Base-by-base conservation (phyloP, 2,888 invertebrate genomes). In the Dryobota labecula region DNA sequence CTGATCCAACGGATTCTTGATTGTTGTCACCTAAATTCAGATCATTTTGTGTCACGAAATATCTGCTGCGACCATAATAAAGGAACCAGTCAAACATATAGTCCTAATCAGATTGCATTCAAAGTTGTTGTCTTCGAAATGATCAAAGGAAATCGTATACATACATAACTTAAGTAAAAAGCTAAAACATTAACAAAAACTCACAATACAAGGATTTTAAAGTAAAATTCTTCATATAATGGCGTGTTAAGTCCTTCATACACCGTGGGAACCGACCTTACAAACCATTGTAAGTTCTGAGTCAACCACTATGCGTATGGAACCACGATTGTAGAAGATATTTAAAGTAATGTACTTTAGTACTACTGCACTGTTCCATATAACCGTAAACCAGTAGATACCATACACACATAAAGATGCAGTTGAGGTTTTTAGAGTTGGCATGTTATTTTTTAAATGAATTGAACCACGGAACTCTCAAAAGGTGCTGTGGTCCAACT, bases 161-260 rank as follows among this genome's bases (percentile, higher is more conserved):
- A n/a, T n/a, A n/a, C n/a, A n/a, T 4, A 38, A 30, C 6, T 30
- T 27, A 33, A 24, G 4, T 3, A 9, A 76, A 24, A 62, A n/a
- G 24, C 15, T 62, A 13, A 43, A 60, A 11, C 27, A 43, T 54
- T 53, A 13, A 43, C 20, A 64, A 73, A 79, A 30, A 47, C 20
- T 30, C 30, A 81, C 82, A 81, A 76, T 69, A 60, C 62, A 76
- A 64, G 43, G 49, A 64, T 64, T 70, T 51, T 64, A 20, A 63
- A 47, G 36, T 67, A 33, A 75, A 41, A 51, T 20, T 58, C 33
- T 57, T 43, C 13, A 53, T 61, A 27, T 30, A 47, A 58, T 54
- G 49, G 43, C 24, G 13, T n/a, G 33, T 51, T 30, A 47, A 11
- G 45, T 56, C 56, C 61, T 65, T 57, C 41, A 20, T 20, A 24